Evolutionary conservation across 2,888 invertebrate genomes (phyloP).

Genomic region (Drosophila mimetica): DNA sequence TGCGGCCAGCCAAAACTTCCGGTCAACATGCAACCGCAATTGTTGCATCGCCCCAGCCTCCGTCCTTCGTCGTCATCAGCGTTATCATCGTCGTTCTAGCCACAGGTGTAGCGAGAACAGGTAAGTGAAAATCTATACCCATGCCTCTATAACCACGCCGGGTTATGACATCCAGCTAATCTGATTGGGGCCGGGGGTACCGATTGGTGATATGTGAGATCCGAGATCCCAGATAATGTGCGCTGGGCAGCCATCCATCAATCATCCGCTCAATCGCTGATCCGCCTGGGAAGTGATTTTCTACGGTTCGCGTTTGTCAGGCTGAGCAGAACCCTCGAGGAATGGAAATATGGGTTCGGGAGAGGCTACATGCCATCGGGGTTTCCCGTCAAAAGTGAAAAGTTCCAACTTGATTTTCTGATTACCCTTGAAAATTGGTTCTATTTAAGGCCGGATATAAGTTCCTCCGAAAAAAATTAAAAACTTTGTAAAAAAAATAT

Average conservation of each 20-base stretch:
- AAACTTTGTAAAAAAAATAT: too few relatives aligned
- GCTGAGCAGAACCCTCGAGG: neutral
- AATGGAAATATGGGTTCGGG: neutral
- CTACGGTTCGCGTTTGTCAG: neutral
- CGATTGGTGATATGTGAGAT: conserved; percentile 1
- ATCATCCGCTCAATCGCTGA: conserved; percentile 21
- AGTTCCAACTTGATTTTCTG: neutral
- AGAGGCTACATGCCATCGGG: neutral
- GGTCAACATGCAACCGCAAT: conserved; percentile 63
- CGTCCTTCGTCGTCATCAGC: conserved; percentile 7
- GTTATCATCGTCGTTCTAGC: neutral
- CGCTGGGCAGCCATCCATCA: conserved; percentile 6
- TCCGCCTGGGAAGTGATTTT: conserved; percentile 25
- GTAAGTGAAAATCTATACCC: conserved; percentile 18
- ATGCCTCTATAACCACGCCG: neutral
- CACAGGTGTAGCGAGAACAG: conserved; percentile 8
- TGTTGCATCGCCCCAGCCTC: conserved; percentile 40
- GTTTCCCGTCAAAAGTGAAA: conserved; percentile 12
- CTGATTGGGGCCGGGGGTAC: conserved; percentile 7
- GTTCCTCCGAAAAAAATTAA: too few relatives aligned
- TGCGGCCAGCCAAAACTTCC: conserved; percentile 63
- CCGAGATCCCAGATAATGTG: neutral
- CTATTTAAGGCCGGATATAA: neutral
- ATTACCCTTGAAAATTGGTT: neutral
- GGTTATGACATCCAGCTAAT: conserved; percentile 28